A percentile compares a stretch with the other conserved stretches of the same genome.
Evolutionary conservation across 2,797 vertebrate species (phyloP).

Genomic region (Helicolenus hilgendorfi): DNA sequence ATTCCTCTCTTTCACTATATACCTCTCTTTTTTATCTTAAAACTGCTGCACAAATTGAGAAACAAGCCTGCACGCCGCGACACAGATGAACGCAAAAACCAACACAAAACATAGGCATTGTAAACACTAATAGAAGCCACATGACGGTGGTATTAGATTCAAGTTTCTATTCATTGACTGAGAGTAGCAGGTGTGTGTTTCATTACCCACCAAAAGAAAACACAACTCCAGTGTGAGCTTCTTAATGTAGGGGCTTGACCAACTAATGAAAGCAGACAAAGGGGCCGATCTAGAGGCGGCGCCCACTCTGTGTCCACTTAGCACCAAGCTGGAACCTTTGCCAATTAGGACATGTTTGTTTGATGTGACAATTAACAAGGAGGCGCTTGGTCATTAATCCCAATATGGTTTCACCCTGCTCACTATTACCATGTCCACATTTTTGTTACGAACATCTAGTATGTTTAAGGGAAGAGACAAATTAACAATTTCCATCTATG

Average conservation of each 20-base stretch:
- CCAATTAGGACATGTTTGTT: slow-evolving; percentile 89
- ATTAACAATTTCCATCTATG: background rate
- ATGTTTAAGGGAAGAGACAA: background rate
- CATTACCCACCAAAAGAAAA: slow-evolving; percentile 81
- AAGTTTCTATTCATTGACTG: slow-evolving; percentile 83
- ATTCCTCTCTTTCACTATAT: background rate
- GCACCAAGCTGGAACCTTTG: slow-evolving; percentile 80
- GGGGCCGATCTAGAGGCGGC: slow-evolving; percentile 81
- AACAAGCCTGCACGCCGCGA: slow-evolving; percentile 2
- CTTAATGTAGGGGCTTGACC: slow-evolving; percentile 87
- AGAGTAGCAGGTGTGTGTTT: slow-evolving; percentile 91
- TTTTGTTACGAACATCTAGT: slow-evolving; percentile 47
- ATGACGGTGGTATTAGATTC: slow-evolving; percentile 83
- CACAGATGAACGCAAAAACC: slow-evolving; percentile 37
- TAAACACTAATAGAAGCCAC: slow-evolving; percentile 74
- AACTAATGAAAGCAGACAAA: slow-evolving; percentile 87
- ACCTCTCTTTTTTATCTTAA: slow-evolving; percentile 4
- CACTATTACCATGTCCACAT: slow-evolving; percentile 44
- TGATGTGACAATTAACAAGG: slow-evolving; percentile 88
- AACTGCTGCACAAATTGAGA: slow-evolving; percentile 31
- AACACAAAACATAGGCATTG: slow-evolving; percentile 78
- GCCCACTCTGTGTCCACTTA: slow-evolving; percentile 83
- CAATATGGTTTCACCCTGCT: slow-evolving; percentile 57
- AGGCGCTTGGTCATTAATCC: slow-evolving; percentile 76
- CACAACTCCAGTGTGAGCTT: slow-evolving; percentile 78